phyloP scores from a whole-genome alignment of 2,888 invertebrate genomes.

The Latheticus oryzae region DNA sequence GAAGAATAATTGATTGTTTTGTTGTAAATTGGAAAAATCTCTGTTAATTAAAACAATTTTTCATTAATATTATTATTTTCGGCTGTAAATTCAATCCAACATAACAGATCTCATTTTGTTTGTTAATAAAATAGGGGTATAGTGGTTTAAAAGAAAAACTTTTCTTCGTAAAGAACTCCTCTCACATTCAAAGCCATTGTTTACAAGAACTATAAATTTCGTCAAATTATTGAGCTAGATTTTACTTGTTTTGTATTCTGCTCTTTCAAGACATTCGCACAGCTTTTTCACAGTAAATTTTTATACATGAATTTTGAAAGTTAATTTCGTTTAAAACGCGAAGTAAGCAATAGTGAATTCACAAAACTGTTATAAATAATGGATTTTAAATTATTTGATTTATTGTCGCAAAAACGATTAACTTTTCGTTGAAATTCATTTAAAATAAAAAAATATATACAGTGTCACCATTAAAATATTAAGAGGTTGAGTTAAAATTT shows the following conservation, averaged over 20 bases:
- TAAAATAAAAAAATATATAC: too few relatives aligned
- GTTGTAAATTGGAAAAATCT: too few relatives aligned
- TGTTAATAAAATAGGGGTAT: slow-evolving; percentile 36
- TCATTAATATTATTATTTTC: too few relatives aligned
- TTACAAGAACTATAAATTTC: slow-evolving; percentile 38
- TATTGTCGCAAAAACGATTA: too few relatives aligned
- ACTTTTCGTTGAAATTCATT: too few relatives aligned
- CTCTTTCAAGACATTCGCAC: slow-evolving; percentile 34
- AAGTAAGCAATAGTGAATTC: too few relatives aligned
- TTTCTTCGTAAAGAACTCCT: slow-evolving; percentile 32
- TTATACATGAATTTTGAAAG: slow-evolving; percentile 28
- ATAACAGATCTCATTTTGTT: slow-evolving; percentile 23
- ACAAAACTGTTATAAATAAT: too few relatives aligned
- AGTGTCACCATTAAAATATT: neutral
- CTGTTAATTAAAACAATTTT: too few relatives aligned
- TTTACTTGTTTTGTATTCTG: slow-evolving; percentile 36
- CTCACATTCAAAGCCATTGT: slow-evolving; percentile 33
- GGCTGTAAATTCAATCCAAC: too few relatives aligned
- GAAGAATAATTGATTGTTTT: too few relatives aligned
- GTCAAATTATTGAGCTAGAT: slow-evolving; percentile 40
- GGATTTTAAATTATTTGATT: too few relatives aligned
- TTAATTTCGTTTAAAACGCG: slow-evolving; percentile 10
- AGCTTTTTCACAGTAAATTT: slow-evolving; percentile 34
- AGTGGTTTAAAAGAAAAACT: slow-evolving; percentile 32
- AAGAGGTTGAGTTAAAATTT: too few relatives aligned